Evolutionary conservation across 2,797 vertebrate genomes (phyloP).

Genomic region (Xenops minutus): DNA sequence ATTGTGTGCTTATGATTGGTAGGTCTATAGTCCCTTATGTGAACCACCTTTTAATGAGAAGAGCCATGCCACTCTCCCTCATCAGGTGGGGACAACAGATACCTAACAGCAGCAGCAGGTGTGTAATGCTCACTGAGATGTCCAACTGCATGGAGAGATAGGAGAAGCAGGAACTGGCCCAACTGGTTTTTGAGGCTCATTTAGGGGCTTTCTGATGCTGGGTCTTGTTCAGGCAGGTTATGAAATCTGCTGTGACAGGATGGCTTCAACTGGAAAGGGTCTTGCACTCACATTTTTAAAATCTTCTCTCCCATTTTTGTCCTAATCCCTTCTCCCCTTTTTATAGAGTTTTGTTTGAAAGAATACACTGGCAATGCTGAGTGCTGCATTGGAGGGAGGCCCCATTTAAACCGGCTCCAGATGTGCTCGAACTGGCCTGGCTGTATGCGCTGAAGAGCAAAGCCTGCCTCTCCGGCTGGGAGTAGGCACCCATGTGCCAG

Average conservation of each 20-base stretch:
- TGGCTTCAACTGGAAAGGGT: background rate
- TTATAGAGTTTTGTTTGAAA: background rate
- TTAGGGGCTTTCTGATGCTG: background rate
- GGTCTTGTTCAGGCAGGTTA: background rate
- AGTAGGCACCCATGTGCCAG: slow-evolving; percentile 36
- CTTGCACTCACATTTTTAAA: background rate
- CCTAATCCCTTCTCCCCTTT: background rate
- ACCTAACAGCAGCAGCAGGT: background rate
- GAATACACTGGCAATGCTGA: background rate
- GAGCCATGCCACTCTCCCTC: background rate
- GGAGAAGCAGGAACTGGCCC: background rate
- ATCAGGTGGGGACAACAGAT: background rate
- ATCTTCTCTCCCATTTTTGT: background rate
- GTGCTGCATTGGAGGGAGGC: background rate
- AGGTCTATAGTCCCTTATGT: background rate
- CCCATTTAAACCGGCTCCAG: slow-evolving; percentile 15
- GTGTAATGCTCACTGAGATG: background rate
- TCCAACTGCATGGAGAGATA: background rate
- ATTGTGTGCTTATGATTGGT: background rate
- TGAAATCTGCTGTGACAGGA: background rate
- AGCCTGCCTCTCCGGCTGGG: background rate
- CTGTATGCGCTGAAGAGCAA: rapidly evolving
- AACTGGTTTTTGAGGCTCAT: background rate
- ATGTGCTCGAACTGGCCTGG: background rate
- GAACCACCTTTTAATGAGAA: background rate